Evolutionary conservation across 2,113 vertebrate species (phyloP).

Genomic region (Ptyas mucosa): DNA sequence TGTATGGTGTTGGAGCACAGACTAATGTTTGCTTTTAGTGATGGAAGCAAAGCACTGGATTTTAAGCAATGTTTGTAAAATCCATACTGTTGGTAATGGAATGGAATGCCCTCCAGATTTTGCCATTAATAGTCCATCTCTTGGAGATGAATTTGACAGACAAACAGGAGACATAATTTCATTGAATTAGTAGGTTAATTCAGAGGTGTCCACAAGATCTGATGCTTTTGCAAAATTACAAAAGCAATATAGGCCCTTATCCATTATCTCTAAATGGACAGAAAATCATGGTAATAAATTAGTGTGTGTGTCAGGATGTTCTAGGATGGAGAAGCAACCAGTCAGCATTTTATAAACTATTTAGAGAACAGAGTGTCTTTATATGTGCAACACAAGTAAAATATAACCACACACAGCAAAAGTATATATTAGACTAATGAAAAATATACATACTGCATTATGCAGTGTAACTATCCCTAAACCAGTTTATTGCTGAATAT

Average conservation of each 20-base stretch:
- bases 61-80: neutral
- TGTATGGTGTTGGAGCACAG: neutral
- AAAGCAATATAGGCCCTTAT: neutral
- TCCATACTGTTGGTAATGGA: neutral
- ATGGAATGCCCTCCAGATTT: neutral
- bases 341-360: neutral
- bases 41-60: neutral
- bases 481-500: neutral
- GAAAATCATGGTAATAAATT: neutral
- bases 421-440: neutral
- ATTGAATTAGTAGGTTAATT: neutral
- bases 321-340: neutral
- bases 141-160: neutral
- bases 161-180: neutral
- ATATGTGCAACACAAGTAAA: neutral
- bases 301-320: neutral
- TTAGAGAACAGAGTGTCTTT: neutral
- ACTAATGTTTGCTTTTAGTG: neutral
- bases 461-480: neutral
- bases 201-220: neutral
- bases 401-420: neutral
- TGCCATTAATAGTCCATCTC: neutral
- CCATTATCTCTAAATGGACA: neutral
- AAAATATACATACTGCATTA: neutral
- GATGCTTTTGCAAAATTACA: neutral